Conservation (phyloP, 2,113 vertebrate species). For the Gymnocephalus cernua region DNA sequence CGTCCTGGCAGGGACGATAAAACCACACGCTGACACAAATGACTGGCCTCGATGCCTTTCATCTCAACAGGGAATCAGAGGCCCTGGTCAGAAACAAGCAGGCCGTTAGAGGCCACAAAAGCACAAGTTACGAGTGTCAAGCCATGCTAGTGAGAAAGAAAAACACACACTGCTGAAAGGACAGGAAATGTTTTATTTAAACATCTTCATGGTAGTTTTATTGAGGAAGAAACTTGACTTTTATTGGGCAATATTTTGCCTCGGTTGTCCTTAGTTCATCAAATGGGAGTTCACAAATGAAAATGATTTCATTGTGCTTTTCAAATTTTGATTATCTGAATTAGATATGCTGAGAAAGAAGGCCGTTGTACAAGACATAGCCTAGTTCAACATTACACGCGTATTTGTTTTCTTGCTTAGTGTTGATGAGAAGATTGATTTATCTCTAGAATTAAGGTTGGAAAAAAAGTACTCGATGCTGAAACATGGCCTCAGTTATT, state of each 20-base stretch:
- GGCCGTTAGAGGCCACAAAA: slow-evolving; percentile 74
- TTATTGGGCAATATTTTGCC: not conserved
- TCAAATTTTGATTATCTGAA: not conserved
- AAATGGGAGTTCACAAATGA: not conserved
- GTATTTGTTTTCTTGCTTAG: not conserved
- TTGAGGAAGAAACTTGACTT: slow-evolving; percentile 39
- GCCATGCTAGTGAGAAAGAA: slow-evolving; percentile 50
- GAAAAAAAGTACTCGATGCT: not conserved
- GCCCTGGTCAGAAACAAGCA: slow-evolving; percentile 69
- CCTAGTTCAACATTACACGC: not conserved
- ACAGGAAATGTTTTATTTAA: slow-evolving; percentile 77
- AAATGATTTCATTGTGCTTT: not conserved
- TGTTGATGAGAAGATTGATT: not conserved
- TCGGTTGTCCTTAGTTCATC: not conserved
- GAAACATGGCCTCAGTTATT: not conserved
- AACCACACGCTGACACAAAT: slow-evolving; percentile 82
- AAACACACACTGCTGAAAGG: slow-evolving; percentile 62
- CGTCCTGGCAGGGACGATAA: slow-evolving; percentile 69
- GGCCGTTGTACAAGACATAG: not conserved
- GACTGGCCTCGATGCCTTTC: slow-evolving; percentile 76
- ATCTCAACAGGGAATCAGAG: slow-evolving; percentile 78
- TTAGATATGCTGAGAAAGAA: not conserved
- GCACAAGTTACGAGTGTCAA: slow-evolving; percentile 69
- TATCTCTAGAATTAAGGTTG: not conserved
- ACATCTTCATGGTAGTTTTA: slow-evolving; percentile 38